Base-by-base conservation (phyloP, 1,140 invertebrate species). In the Drosophila eugracilis region DNA sequence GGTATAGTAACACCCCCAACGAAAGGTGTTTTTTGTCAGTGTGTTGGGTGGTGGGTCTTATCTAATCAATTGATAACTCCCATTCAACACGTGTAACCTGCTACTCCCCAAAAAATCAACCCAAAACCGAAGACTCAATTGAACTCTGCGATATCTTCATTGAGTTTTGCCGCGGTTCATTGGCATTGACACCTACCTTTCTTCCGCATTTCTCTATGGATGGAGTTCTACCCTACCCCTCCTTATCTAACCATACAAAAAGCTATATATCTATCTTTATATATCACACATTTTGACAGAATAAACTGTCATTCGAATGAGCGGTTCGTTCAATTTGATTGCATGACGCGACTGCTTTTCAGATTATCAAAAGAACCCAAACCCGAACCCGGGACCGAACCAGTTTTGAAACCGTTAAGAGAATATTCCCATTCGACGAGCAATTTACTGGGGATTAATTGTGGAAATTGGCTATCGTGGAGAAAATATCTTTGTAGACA, bases 261-360 rank as follows among this genome's bases (percentile, higher is more conserved):
- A n/a, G n/a, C n/a, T n/a, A 37, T 32, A 21, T 19, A n/a, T n/a
- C n/a, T n/a, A n/a, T n/a, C n/a, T n/a, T n/a, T n/a, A 37, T 32
- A 21, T 19, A 36, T 26, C 17, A 44, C 26, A 26, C 49, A 24
- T 24, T 50, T 34, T 15, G 15, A 22, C 9, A 42, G 28, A 30
- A 47, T 2, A 53, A 47, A 55, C 41, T 57, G 66, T 70, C 63
- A 70, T 41, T 53, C 5, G 55, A 30, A 24, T 32, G 28, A 30
- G 60, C 34, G 44, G 41, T 42, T 73, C 24, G 39, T 76, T 72
- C 60, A 78, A 78, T 78, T 78, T 73, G 52, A 78, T 78, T 59
- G 59, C 41, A 78, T 78, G 75, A 78, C 75, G 42, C 67, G 67
- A 67, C 75, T 47, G n/a, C 45, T 75, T 75, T 75, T 26, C 9